Evolutionary conservation across 2,888 invertebrate genomes (phyloP).

Genomic region (Hyposoter dolosus): DNA sequence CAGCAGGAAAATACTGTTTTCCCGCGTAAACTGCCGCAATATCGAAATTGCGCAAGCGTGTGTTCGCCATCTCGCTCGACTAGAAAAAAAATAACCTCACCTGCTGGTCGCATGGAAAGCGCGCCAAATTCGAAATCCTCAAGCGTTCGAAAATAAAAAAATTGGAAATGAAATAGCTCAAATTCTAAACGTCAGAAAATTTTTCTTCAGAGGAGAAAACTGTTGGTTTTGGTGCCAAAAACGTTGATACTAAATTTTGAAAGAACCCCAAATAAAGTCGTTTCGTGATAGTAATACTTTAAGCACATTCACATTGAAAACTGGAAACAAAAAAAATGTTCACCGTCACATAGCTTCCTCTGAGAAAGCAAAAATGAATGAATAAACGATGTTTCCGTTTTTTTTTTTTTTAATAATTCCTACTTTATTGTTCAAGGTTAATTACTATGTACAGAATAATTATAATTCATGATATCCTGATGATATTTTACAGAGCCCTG

Average conservation of each 20-base stretch:
- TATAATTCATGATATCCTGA: constrained; percentile 67
- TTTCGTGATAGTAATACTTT: too few species aligned
- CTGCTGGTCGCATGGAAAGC: background rate
- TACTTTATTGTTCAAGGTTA: constrained; percentile 59
- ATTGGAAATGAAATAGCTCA: too few species aligned
- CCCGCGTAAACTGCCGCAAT: constrained; percentile 37
- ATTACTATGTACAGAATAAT: constrained; percentile 69
- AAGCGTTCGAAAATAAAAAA: too few species aligned
- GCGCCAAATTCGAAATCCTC: constrained; percentile 10
- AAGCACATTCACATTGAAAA: too few species aligned
- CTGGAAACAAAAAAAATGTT: too few species aligned
- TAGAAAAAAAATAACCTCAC: background rate
- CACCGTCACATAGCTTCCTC: too few species aligned
- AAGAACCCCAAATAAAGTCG: too few species aligned
- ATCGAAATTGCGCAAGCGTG: background rate
- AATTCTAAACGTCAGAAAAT: too few species aligned
- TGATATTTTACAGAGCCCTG: constrained; percentile 60
- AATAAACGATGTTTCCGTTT: background rate
- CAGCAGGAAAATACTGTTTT: constrained; percentile 21
- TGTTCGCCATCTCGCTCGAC: background rate
- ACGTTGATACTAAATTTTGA: too few species aligned
- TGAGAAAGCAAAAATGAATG: too few species aligned
- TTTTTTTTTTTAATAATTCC: constrained; percentile 32
- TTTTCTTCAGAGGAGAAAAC: too few species aligned
- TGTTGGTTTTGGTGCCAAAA: too few species aligned